Percentiles rank a stretch among this genome's conserved stretches.
phyloP scores from a whole-genome alignment of 2,797 vertebrate species.

The Myripristis murdjan region DNA sequence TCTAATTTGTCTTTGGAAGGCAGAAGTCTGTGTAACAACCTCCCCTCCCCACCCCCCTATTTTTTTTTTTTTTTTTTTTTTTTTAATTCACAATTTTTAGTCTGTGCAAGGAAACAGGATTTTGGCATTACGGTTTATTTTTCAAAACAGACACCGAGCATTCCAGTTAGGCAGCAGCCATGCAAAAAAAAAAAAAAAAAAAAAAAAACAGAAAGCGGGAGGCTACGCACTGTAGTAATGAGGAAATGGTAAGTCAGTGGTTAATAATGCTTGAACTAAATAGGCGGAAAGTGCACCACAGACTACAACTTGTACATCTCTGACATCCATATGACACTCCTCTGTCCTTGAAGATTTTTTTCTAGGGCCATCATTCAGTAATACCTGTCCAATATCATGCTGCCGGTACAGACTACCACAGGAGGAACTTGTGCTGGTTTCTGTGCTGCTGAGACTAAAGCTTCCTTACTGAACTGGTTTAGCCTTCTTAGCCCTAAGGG shows the following conservation, averaged over 20 bases:
- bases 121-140: slow-evolving; percentile 64
- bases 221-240: slow-evolving; percentile 12
- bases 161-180: too few relatives aligned
- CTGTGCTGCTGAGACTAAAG: slow-evolving; percentile 26
- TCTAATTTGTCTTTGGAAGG: slow-evolving; percentile 72
- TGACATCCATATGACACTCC: slow-evolving; percentile 29
- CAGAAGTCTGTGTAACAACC: slow-evolving; percentile 42
- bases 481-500: slow-evolving; percentile 55
- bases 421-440: slow-evolving; percentile 36
- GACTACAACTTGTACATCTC: slow-evolving; percentile 17
- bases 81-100: slow-evolving; percentile 64
- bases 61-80: too few relatives aligned
- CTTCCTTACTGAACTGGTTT: slow-evolving; percentile 39
- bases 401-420: slow-evolving; percentile 36
- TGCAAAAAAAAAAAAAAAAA: slow-evolving; percentile 17
- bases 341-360: slow-evolving; percentile 64
- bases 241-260: slow-evolving; percentile 24
- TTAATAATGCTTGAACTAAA: slow-evolving; percentile 9
- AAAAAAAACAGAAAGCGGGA: not conserved
- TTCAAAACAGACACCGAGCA: slow-evolving; percentile 65
- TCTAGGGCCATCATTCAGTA: slow-evolving; percentile 39
- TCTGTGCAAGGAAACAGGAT: slow-evolving; percentile 68
- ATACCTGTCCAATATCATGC: slow-evolving; percentile 48
- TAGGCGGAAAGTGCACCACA: not conserved
- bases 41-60: too few relatives aligned